These are phyloP conservation scores for Temnothorax curvispinosus DNA, from an alignment of 1,140 invertebrate species.

Conservation along the genomic window DNA sequence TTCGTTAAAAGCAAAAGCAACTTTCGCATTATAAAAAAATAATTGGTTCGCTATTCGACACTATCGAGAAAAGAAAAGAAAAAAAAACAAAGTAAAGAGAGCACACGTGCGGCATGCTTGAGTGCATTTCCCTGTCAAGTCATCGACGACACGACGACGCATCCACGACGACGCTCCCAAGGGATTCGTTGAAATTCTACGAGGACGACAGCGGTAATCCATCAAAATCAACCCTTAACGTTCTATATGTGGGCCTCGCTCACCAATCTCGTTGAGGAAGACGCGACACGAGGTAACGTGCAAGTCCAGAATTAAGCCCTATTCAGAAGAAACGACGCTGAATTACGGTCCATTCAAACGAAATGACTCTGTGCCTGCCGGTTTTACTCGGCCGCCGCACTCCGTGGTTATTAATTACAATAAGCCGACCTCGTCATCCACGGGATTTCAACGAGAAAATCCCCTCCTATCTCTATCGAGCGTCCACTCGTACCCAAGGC, in stretches of 20 bases:
- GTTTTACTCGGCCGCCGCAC: slow-evolving; percentile 58
- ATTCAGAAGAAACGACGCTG: slow-evolving; percentile 81
- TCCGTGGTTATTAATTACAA: slow-evolving; percentile 81
- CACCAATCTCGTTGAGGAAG: slow-evolving; percentile 42
- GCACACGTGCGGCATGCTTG: neutral
- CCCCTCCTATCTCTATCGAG: slow-evolving; percentile 31
- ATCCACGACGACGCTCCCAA: slow-evolving; percentile 26
- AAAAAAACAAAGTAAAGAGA: neutral
- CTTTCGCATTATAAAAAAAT: slow-evolving; percentile 26
- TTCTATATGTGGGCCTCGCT: slow-evolving; percentile 28
- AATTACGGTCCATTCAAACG: slow-evolving; percentile 81
- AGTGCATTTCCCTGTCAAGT: slow-evolving; percentile 71
- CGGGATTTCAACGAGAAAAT: slow-evolving; percentile 3
- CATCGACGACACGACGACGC: slow-evolving; percentile 29
- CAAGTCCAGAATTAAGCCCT: slow-evolving; percentile 79
- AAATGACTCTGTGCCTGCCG: slow-evolving; percentile 66
- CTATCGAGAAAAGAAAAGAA: neutral
- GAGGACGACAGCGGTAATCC: slow-evolving; percentile 69
- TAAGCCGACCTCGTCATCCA: slow-evolving; percentile 67
- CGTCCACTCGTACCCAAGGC: slow-evolving; percentile 59
- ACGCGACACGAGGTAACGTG: slow-evolving; percentile 69
- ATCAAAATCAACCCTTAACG: slow-evolving; percentile 79
- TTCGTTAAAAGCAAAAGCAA: slow-evolving; percentile 30
- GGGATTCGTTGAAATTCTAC: slow-evolving; percentile 67
- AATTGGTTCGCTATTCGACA: slow-evolving; percentile 14